Evolutionary conservation across 2,888 invertebrate species (phyloP).

Genomic region (Neoitamus cyanurus): DNA sequence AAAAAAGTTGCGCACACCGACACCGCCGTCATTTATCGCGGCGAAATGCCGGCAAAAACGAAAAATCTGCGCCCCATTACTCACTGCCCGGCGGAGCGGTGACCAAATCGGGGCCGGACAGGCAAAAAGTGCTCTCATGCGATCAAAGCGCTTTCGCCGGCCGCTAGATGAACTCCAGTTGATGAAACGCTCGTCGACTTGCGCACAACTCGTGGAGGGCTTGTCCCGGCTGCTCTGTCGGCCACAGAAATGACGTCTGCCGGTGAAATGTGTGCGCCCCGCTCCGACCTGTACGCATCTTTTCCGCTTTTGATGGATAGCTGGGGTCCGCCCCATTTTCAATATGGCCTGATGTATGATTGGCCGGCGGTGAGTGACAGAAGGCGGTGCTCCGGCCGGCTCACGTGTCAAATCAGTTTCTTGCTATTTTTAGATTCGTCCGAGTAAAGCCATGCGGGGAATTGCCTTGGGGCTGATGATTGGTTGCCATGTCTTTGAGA

Average conservation of each 20-base stretch:
- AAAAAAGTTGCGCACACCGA: constrained; percentile 6
- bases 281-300: background rate
- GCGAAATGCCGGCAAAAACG: constrained; percentile 22
- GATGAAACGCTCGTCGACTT: background rate
- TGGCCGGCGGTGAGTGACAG: constrained; percentile 55
- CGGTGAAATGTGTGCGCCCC: background rate
- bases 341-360: constrained; percentile 61
- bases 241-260: background rate
- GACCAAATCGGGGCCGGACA: background rate
- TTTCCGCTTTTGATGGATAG: constrained; percentile 49
- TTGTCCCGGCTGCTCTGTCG: background rate
- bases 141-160: constrained; percentile 56
- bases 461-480: background rate
- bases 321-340: constrained; percentile 59
- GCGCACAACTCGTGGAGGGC: constrained; percentile 7
- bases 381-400: constrained; percentile 55
- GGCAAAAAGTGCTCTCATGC: constrained; percentile 46
- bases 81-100: background rate
- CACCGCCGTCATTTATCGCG: constrained; percentile 8
- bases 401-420: constrained; percentile 37
- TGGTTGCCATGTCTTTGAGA: background rate
- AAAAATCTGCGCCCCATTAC: constrained; percentile 10
- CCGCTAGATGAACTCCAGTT: constrained; percentile 55
- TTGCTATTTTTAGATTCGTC: constrained; percentile 43
- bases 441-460: background rate